Conservation (phyloP, 2,113 vertebrate species). For the Ahaetulla prasina region DNA sequence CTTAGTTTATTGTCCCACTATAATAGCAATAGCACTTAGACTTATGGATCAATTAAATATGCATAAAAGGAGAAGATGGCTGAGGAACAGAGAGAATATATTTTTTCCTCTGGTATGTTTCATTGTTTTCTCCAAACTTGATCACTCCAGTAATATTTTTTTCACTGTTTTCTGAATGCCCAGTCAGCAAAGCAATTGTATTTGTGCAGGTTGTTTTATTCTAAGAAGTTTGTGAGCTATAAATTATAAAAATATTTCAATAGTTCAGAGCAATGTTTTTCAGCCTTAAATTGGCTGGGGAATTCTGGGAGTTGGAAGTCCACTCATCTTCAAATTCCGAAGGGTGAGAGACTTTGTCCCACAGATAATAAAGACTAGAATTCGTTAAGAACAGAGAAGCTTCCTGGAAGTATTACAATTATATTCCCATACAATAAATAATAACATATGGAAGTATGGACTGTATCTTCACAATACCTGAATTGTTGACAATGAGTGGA, state of each 20-base stretch:
- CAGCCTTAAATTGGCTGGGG: background rate
- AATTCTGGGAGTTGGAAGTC: background rate
- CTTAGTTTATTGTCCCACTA: background rate
- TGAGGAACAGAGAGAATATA: background rate
- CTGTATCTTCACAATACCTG: background rate
- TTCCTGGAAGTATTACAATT: background rate
- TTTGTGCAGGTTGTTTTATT: background rate
- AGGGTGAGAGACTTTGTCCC: background rate
- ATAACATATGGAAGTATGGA: background rate
- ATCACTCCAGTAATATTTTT: background rate
- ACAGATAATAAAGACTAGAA: background rate
- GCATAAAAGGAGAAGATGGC: background rate
- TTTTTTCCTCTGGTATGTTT: background rate
- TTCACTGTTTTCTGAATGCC: background rate
- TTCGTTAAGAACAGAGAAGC: background rate
- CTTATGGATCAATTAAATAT: background rate
- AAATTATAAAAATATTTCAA: background rate
- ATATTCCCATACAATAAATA: background rate
- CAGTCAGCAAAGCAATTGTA: background rate
- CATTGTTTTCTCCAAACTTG: background rate
- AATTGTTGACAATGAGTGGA: background rate
- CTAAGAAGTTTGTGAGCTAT: background rate
- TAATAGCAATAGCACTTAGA: background rate
- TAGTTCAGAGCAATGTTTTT: background rate
- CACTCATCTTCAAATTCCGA: background rate